These are phyloP conservation scores for Neogobius melanostomus DNA, from an alignment of 2,113 vertebrate genomes.

Conservation along the genomic window DNA sequence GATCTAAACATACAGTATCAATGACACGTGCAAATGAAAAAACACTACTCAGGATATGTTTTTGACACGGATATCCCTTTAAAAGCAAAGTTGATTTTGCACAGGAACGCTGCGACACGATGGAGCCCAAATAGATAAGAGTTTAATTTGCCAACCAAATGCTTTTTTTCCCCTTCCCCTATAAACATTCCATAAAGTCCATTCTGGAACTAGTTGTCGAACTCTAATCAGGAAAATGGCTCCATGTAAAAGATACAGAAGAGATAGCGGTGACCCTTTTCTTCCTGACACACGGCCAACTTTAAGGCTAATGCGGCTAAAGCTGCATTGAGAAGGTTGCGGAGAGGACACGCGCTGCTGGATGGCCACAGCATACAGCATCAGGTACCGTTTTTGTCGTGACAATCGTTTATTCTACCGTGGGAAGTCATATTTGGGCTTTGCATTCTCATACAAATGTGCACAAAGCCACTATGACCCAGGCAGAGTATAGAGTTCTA, in stretches of 20 bases:
- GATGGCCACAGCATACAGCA: neutral
- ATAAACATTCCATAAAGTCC: constrained; percentile 2
- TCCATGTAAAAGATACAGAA: constrained; percentile 43
- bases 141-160: neutral
- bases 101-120: no score
- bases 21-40: no score
- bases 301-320: constrained; percentile 44
- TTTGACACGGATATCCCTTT: no score
- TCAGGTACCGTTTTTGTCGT: neutral
- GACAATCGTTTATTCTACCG: neutral
- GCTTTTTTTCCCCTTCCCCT: neutral
- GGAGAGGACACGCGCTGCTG: constrained; percentile 33
- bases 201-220: neutral
- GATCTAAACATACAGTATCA: no score
- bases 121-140: no score
- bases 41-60: no score
- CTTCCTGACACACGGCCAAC: constrained; percentile 66
- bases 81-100: no score
- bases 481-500: constrained; percentile 17
- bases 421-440: constrained; percentile 1
- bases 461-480: constrained; percentile 9
- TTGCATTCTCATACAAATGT: constrained; percentile 31
- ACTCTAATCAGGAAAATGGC: constrained; percentile 71
- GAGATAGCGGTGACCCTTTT: constrained; percentile 38
- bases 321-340: constrained; percentile 60